These are phyloP conservation scores for Psylliodes chrysocephalus DNA, from an alignment of 2,888 invertebrate species.

Conservation along the genomic window DNA sequence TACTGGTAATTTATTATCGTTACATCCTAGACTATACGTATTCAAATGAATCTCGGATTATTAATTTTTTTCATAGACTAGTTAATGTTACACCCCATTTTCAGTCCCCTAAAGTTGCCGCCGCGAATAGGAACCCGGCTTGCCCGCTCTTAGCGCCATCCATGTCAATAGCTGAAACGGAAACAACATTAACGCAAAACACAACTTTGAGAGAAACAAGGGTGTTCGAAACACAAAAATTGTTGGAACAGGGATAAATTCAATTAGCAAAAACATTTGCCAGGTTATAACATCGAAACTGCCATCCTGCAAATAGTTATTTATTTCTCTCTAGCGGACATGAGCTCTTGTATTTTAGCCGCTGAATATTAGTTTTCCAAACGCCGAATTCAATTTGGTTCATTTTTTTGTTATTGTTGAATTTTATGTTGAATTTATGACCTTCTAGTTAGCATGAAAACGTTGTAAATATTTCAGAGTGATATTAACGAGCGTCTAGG, in stretches of 20 bases:
- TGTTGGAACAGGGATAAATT: slow-evolving; percentile 19
- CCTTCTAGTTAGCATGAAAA: slow-evolving; percentile 36
- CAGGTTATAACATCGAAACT: slow-evolving; percentile 27
- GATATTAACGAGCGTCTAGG: slow-evolving; percentile 30
- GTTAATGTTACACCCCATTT: too few species aligned
- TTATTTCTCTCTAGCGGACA: slow-evolving; percentile 20
- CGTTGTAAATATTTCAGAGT: slow-evolving; percentile 36
- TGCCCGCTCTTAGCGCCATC: too few species aligned
- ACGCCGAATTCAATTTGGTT: slow-evolving; percentile 24
- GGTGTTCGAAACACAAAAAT: slow-evolving; percentile 1
- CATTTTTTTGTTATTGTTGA: slow-evolving; percentile 21
- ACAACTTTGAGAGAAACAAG: background rate
- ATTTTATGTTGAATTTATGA: slow-evolving; percentile 30
- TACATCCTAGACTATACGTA: too few species aligned
- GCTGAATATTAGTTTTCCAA: slow-evolving; percentile 20
- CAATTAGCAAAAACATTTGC: slow-evolving; percentile 29
- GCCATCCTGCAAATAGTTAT: slow-evolving; percentile 21
- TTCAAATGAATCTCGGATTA: too few species aligned
- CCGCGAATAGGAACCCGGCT: too few species aligned
- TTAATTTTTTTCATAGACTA: too few species aligned
- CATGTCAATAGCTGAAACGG: too few species aligned
- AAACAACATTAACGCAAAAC: background rate
- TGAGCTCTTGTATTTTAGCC: slow-evolving; percentile 9
- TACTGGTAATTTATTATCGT: too few species aligned
- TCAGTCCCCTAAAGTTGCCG: too few species aligned